A percentile compares a stretch with the other conserved stretches of the same genome.
These are phyloP conservation scores for Gandaritis pyraliata DNA, from an alignment of 2,888 invertebrate genomes.

Conservation along the genomic window DNA sequence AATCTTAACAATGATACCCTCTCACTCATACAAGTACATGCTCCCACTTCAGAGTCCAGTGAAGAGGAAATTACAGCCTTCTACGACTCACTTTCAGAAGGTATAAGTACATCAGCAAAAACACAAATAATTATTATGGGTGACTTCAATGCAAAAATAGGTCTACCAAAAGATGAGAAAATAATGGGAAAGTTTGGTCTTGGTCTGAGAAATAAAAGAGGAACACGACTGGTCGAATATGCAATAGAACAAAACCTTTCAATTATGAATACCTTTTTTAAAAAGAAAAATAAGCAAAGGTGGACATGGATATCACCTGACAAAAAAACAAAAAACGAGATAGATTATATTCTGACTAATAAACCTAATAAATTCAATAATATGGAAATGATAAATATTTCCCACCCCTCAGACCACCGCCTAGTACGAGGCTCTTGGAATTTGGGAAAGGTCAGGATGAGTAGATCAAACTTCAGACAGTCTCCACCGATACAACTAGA, in stretches of 20 bases:
- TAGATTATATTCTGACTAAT: neutral
- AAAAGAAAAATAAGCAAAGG: neutral
- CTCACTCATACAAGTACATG: too few relatives aligned
- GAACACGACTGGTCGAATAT: neutral
- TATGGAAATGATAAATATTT: too few relatives aligned
- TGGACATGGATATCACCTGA: conserved; percentile 14
- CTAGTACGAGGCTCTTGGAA: too few relatives aligned
- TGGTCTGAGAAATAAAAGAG: conserved; percentile 2
- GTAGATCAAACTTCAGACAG: too few relatives aligned
- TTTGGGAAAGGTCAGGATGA: too few relatives aligned
- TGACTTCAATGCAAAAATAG: too few relatives aligned
- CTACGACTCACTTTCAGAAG: neutral
- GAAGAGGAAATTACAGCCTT: too few relatives aligned
- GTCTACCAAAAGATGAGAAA: too few relatives aligned
- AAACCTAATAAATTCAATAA: neutral
- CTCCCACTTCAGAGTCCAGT: too few relatives aligned
- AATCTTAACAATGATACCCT: neutral
- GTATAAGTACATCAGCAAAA: neutral
- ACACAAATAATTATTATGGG: too few relatives aligned
- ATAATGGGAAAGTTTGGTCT: neutral
- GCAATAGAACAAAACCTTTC: neutral
- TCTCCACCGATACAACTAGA: too few relatives aligned
- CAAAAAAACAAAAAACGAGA: conserved; percentile 3
- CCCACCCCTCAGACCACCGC: too few relatives aligned
- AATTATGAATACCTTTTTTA: conserved; percentile 2